Base-by-base conservation (phyloP, 2,888 invertebrate species). In the Andrena praecox region DNA sequence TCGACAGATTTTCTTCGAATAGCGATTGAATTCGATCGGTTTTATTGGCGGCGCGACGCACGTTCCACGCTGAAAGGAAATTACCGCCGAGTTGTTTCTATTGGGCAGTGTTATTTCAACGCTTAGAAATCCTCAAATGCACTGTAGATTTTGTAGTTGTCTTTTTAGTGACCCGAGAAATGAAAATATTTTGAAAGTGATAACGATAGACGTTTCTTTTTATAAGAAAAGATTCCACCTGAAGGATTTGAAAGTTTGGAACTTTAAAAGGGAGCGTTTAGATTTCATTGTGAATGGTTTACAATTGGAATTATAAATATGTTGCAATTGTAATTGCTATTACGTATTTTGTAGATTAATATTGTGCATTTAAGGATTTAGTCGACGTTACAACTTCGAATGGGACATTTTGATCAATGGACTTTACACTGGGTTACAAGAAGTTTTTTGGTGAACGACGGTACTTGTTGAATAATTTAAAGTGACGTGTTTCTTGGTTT, bases 61-160 rank as follows among this genome's bases (percentile, higher is more conserved):
- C 81, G 29, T 81, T 81, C 69, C 82, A 67, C 60, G 81, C 75
- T 59, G 59, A 16, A 64, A 4, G 7, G 62, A 48, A 16, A 31
- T 29, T 31, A 4, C 31, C 12, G 10, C 2, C 7, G 6, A 33
- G 10, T 16, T 10, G 6, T 16, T n/a, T 12, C 1, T 27, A 6
- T 24, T 6, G n/a, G 8, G 20, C 16, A 27, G 63, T 20, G n/a
- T 27, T 59, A 56, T 50, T 63, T 72, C 69, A 12, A 2, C 12
- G 10, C 8, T 33, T n/a, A n/a, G 10, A n/a, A 56, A 59, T 70
- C 8, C 4, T 52, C 42, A 8, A 50, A 48, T 24, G 20, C 42
- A 24, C 8, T 1, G n/a, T 27, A 29, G 3, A 52, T 72, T 24
- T 52, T 52, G 10, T 66, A 24, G 20, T 54, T 54, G 8, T 8